Percentiles rank a stretch among this genome's conserved stretches.
Evolutionary conservation across 2,797 vertebrate genomes (phyloP).

Genomic region (Tinamus major): DNA sequence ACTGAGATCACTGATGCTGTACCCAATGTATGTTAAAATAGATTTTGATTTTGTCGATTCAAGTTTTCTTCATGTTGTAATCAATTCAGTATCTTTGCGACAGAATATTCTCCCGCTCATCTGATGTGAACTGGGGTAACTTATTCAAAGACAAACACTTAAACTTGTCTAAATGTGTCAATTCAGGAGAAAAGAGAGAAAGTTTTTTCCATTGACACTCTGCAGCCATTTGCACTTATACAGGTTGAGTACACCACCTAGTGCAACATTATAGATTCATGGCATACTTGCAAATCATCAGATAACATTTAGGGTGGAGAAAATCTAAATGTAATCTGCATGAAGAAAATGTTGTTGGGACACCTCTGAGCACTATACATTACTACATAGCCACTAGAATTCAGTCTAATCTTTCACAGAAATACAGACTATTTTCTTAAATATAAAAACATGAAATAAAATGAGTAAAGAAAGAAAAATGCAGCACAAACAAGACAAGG

Average conservation of each 20-base stretch:
- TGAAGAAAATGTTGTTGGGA: not conserved
- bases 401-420: not conserved
- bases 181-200: not conserved
- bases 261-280: not conserved
- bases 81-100: not conserved
- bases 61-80: constrained; percentile 40
- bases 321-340: not conserved
- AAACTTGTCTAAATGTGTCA: not conserved
- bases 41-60: constrained; percentile 43
- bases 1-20: constrained; percentile 20
- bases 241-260: not conserved
- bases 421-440: not conserved
- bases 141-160: not conserved
- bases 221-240: not conserved
- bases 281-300: not conserved
- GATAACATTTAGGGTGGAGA: not conserved
- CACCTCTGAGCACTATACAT: not conserved
- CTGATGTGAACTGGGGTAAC: not conserved
- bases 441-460: not conserved
- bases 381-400: not conserved
- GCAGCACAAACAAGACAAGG: not conserved
- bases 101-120: constrained; percentile 24
- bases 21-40: not conserved
- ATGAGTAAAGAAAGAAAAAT: not conserved
- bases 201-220: not conserved